These are phyloP conservation scores for Drosophila suboccidentalis DNA, from an alignment of 2,888 invertebrate genomes.

Conservation along the genomic window DNA sequence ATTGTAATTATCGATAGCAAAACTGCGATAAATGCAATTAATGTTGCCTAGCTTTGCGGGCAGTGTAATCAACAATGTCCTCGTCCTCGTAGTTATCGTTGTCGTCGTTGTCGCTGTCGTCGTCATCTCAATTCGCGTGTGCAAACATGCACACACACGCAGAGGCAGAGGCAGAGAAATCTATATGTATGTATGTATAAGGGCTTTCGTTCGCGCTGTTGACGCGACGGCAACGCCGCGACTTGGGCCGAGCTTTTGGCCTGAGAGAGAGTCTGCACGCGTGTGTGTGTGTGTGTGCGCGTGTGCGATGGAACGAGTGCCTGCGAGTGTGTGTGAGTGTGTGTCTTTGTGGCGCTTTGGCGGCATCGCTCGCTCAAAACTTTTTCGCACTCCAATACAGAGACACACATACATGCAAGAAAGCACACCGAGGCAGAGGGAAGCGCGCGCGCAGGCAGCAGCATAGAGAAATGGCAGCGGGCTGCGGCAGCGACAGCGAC, in stretches of 20 bases:
- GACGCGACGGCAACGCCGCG: constrained; percentile 53
- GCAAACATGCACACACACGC: constrained; percentile 42
- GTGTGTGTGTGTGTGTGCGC: constrained; percentile 14
- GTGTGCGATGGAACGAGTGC: constrained; percentile 9
- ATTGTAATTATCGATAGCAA: not conserved
- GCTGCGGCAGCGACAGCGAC: constrained; percentile 58
- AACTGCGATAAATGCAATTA: not conserved
- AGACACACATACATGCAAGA: constrained; percentile 12
- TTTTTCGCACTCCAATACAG: constrained; percentile 60
- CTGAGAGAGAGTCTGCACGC: constrained; percentile 14
- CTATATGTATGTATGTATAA: constrained; percentile 4
- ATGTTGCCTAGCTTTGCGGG: constrained; percentile 12
- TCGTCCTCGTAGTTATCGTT: constrained; percentile 41
- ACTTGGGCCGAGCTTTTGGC: constrained; percentile 62
- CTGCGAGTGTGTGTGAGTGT: constrained; percentile 11
- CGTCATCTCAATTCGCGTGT: constrained; percentile 78
- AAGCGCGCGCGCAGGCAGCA: constrained; percentile 25
- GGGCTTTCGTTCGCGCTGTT: constrained; percentile 40
- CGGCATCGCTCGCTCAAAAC: constrained; percentile 66
- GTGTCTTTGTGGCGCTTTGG: constrained; percentile 44
- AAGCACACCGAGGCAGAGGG: constrained; percentile 14
- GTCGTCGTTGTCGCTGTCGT: constrained; percentile 51
- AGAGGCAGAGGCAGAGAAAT: constrained; percentile 9
- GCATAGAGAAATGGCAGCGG: constrained; percentile 54
- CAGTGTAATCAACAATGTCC: constrained; percentile 48